Base-by-base conservation (phyloP, 2,113 vertebrate genomes). In the Sphyrna mokarran region DNA sequence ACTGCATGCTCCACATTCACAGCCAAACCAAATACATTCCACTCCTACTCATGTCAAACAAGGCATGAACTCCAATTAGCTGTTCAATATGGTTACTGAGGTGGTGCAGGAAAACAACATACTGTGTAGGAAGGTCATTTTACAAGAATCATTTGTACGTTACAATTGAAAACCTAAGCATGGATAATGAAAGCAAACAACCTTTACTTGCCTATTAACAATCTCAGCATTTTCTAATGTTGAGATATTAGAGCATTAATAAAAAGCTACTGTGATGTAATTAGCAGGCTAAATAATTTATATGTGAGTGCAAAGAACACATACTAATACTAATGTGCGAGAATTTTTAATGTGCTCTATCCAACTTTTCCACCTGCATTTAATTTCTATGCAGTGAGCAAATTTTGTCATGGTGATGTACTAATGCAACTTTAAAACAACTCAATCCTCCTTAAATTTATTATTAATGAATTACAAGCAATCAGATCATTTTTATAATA, bases 21-120 rank as follows among this genome's bases (percentile, higher is more conserved):
- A 94, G 37, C 37, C n/a, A 94, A 94, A 48, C 20, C 68, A 94
- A 94, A 94, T 13, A 70, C 22, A 94, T 94, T 94, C 93, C 66
- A 70, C 22, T 70, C 20, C 20, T 11, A 94, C n/a, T 94, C 93
- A 48, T 29, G 93, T 70, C 68, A 43, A 69, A 94, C 37, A 94
- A 72, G 37, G 33, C 63, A 94, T 70, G 61, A 70, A 33, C 66
- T 94, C n/a, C 23, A 70, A 69, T 94, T 70, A 70, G 37, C 22
- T 72, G 66, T 94, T 94, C 37, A 70, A 22, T 26, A 70, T 43
- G 6, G 63, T 20, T 58, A n/a, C 61, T 93, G 89, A 63, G 89
- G 37, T 63, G 61, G 63, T 40, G 9, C 63, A 69, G 61, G 48
- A 68, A 23, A n/a, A 94, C 58, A 94, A 26, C 3, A 3, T 6